Evolutionary conservation across 1,140 invertebrate genomes (phyloP).

Genomic region (Drosophila seguyi): DNA sequence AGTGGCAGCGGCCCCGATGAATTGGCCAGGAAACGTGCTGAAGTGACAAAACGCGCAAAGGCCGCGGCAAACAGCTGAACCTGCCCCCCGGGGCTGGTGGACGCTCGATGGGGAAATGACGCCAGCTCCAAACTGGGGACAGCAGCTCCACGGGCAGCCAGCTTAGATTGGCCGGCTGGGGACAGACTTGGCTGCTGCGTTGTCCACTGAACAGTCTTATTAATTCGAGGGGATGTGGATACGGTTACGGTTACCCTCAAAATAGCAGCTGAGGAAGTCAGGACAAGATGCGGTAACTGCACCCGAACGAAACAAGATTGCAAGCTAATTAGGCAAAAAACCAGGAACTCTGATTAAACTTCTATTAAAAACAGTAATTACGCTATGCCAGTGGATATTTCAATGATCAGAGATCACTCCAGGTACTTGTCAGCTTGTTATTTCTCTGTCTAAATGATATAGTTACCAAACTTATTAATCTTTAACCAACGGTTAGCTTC

Average conservation of each 20-base stretch:
- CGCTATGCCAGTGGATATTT: background rate
- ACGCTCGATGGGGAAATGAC: constrained; percentile 90
- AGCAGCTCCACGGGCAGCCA: constrained; percentile 79
- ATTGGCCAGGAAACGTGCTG: constrained; percentile 89
- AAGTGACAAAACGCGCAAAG: constrained; percentile 87
- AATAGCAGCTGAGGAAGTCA: background rate
- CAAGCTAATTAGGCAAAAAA: background rate
- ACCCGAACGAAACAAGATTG: background rate
- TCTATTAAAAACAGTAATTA: background rate
- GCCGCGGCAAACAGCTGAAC: constrained; percentile 88
- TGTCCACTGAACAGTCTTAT: constrained; percentile 87
- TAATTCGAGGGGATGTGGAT: background rate
- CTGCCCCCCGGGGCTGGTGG: constrained; percentile 88
- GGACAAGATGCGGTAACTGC: background rate
- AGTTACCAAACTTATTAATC: background rate
- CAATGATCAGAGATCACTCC: background rate
- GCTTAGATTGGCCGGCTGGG: constrained; percentile 86
- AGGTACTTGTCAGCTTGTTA: background rate
- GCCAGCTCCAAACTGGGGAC: constrained; percentile 86
- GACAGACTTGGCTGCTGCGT: constrained; percentile 89
- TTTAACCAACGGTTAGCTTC: too few relatives aligned
- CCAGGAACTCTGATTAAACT: too few relatives aligned
- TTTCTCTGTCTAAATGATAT: background rate
- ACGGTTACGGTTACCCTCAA: background rate
- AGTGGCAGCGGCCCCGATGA: constrained; percentile 85